Evolutionary conservation across 2,888 invertebrate genomes (phyloP), one percentile per base, ranked within the genome.

Genomic region (Drosophila silvestris): DNA sequence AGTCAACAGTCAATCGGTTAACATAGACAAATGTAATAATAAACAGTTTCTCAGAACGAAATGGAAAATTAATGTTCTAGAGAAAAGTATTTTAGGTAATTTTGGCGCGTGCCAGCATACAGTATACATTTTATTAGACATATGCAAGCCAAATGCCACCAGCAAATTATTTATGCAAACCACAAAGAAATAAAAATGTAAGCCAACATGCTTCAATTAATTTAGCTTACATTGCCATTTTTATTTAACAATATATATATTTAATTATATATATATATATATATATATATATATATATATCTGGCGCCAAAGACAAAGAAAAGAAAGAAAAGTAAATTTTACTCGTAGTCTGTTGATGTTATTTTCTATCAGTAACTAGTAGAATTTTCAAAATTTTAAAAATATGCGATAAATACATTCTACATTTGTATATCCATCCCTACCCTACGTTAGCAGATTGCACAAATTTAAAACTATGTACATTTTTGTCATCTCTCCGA

Each of bases 101-200:
- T 41, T 30, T 58, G 57, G 30, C 57, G 57, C 41, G 57, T 58
- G 57, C 57, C 41, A 41, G 30, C 28, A 14, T 3, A 22, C 30
- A 30, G 16, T 37, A 39, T 26, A n/a, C 5, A 28, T 9, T 35
- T 28, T 5, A 56, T 56, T 33, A 16, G 14, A 35, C 22, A 54
- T 26, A 35, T 51, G 16, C 22, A 28, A 51, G 39, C 28, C 35
- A 28, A 37, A 37, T 56, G 37, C 37, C 57, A 57, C n/a, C 5
- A 2, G 14, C 28, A 39, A 28, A 57, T 58, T 58, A 16, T 52
- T 41, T 41, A n/a, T 30, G 51, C 51, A 30, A 52, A 33, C 32
- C 32, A 52, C n/a, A n/a, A 32, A 2, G 35, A 16, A 35, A 32
- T 19, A n/a, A 5, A 5, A 51, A 28, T 16, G 9, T 19, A 19